Conservation (phyloP, 2,888 invertebrate genomes). For the Temnothorax unifasciatus region DNA sequence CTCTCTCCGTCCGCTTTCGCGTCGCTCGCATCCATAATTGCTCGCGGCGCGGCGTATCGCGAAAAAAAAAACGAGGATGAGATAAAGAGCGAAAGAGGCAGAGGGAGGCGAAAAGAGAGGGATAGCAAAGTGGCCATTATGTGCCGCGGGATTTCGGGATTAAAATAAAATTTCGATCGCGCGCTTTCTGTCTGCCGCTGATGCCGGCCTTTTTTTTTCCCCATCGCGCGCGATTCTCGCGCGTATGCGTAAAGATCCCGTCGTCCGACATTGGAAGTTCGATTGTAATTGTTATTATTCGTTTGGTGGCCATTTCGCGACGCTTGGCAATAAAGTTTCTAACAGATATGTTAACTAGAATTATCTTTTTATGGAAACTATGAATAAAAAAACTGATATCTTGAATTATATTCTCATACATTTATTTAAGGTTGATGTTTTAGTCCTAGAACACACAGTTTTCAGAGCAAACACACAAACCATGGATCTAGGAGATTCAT, state of each 20-base stretch:
- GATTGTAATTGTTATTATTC: constrained; percentile 12
- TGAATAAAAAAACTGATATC: not conserved
- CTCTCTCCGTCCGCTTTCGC: constrained; percentile 16
- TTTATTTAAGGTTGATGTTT: not conserved
- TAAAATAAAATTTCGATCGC: constrained; percentile 55
- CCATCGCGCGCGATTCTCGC: constrained; percentile 3
- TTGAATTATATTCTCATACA: not conserved
- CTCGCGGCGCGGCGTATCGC: constrained; percentile 31
- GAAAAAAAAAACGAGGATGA: constrained; percentile 22
- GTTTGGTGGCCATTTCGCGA: not conserved
- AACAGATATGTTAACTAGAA: not conserved
- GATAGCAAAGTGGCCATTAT: constrained; percentile 47
- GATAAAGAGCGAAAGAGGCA: constrained; percentile 30
- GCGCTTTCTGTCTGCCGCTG: constrained; percentile 22
- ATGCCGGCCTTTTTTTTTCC: not conserved
- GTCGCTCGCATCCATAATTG: constrained; percentile 46
- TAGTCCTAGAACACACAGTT: too few relatives aligned
- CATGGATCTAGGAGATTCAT: too few relatives aligned
- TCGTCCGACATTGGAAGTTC: not conserved
- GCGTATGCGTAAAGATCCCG: not conserved
- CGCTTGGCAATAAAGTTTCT: not conserved
- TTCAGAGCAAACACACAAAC: too few relatives aligned
- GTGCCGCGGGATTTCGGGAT: constrained; percentile 45
- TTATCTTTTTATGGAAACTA: not conserved
- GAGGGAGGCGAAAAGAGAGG: not conserved